A percentile compares a stretch with the other conserved stretches of the same genome.
Evolutionary conservation across 2,113 vertebrate genomes (phyloP).

Genomic region (Tiliqua scincoides): DNA sequence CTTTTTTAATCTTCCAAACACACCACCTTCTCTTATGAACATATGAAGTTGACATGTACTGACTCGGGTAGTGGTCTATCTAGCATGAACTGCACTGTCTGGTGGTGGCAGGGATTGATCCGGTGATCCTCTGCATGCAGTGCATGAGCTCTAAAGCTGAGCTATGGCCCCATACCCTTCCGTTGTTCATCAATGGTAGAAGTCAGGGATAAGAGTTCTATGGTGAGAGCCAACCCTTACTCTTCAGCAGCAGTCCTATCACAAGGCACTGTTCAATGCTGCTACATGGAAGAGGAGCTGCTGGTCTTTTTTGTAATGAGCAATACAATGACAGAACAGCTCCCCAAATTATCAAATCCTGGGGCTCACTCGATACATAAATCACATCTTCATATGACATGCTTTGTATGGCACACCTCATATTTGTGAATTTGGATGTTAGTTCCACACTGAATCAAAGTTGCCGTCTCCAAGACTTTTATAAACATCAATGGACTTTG

Average conservation of each 20-base stretch:
- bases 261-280: neutral
- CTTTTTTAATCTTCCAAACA: neutral
- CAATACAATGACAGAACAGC: neutral
- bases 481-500: constrained; percentile 30
- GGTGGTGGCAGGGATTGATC: too few species aligned
- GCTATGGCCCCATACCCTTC: neutral
- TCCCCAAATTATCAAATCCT: neutral
- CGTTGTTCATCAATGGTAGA: neutral
- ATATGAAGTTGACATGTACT: too few species aligned
- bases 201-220: neutral
- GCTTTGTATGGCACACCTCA: neutral
- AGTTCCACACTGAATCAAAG: neutral
- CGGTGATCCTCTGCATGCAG: too few species aligned
- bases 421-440: neutral
- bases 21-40: too few species aligned
- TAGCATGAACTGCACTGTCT: too few species aligned
- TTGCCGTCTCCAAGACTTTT: neutral
- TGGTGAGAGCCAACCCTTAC: neutral
- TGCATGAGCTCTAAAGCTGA: too few species aligned
- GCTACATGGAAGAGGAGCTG: neutral
- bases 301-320: neutral
- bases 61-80: too few species aligned
- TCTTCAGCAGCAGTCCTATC: neutral
- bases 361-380: neutral
- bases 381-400: neutral